phyloP scores from a whole-genome alignment of 64 coral and sea anemone species.

The Pachyseris speciosa region DNA sequence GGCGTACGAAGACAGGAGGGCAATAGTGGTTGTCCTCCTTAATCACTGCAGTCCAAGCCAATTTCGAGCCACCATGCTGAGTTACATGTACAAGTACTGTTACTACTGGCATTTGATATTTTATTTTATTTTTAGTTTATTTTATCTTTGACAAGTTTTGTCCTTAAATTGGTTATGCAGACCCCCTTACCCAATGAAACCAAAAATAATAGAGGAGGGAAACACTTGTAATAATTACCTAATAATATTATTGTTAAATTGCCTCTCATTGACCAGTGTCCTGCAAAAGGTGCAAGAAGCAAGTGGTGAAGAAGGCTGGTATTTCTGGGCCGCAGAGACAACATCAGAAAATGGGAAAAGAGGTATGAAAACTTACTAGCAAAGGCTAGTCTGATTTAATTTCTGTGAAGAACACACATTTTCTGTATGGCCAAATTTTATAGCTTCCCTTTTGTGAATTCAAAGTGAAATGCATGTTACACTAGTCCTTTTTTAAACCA shows the following conservation, averaged over 20 bases:
- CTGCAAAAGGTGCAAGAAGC: not conserved
- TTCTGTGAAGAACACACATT: too few species aligned
- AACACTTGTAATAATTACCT: not conserved
- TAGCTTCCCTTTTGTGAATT: too few species aligned
- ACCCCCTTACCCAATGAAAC: not conserved
- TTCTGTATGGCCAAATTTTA: too few species aligned
- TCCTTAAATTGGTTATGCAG: too few species aligned
- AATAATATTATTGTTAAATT: not conserved
- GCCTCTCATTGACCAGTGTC: not conserved
- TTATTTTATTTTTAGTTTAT: too few species aligned
- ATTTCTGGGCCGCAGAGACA: not conserved
- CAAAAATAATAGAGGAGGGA: not conserved
- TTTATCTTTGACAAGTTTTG: too few species aligned
- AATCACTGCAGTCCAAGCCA: not conserved
- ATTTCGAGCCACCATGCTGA: not conserved
- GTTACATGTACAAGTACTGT: not conserved
- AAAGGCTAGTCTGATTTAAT: too few species aligned
- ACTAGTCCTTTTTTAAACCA: too few species aligned
- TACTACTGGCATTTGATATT: not conserved
- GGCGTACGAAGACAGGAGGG: not conserved
- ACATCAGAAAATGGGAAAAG: not conserved
- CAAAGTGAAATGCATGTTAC: too few species aligned
- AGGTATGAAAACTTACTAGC: not conserved
- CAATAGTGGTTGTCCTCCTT: not conserved
- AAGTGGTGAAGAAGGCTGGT: not conserved